A percentile compares a stretch with the other conserved stretches of the same genome.
These are phyloP conservation scores for Elaphurus davidianus DNA, from an alignment of 2,113 vertebrate species.

Conservation along the genomic window DNA sequence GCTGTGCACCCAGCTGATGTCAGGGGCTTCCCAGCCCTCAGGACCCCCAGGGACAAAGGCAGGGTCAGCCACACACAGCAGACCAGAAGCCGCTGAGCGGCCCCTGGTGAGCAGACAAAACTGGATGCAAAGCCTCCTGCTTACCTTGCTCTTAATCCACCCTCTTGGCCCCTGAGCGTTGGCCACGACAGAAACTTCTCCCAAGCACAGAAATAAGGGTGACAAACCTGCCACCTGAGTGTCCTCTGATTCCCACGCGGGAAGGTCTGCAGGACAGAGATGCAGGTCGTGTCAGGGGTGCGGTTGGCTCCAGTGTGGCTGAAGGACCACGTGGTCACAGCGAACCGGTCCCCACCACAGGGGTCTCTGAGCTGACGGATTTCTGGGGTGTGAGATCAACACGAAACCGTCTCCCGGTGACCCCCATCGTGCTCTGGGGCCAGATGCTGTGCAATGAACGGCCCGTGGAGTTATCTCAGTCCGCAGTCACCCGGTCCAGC, in stretches of 20 bases:
- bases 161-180: not conserved
- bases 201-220: not conserved
- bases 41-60: not conserved
- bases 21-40: not conserved
- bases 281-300: accelerated
- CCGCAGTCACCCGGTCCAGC: not conserved
- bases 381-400: not conserved
- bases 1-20: not conserved
- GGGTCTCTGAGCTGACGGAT: not conserved
- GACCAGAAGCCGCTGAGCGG: not conserved
- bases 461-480: not conserved
- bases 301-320: accelerated
- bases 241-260: accelerated
- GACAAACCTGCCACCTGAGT: no score
- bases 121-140: not conserved
- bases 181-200: no score
- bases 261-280: not conserved
- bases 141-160: accelerated
- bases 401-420: not conserved
- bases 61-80: accelerated
- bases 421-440: accelerated
- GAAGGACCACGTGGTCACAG: not conserved
- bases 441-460: accelerated
- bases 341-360: accelerated
- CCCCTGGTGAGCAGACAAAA: accelerated